A percentile compares a stretch with the other conserved stretches of the same genome.
Conservation (phyloP, 2,888 invertebrate species). For the Machimus rusticus region DNA sequence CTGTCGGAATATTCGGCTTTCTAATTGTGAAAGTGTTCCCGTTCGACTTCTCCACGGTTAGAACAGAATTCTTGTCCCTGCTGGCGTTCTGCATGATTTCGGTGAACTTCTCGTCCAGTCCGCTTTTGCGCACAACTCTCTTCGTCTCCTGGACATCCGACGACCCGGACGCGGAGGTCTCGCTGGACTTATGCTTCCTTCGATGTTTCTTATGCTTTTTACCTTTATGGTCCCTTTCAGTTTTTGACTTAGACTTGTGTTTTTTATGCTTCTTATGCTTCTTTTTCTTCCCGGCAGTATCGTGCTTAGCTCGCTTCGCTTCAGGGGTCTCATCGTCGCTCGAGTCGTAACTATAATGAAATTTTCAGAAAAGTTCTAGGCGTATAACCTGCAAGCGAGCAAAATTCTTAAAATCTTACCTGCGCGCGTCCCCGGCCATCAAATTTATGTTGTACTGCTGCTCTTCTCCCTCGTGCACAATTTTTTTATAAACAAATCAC, state of each 20-base stretch:
- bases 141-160: constrained; percentile 18
- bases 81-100: constrained; percentile 59
- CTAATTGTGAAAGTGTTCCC: constrained; percentile 55
- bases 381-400: neutral
- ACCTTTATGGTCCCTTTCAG: constrained; percentile 64
- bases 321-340: constrained; percentile 52
- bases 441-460: neutral
- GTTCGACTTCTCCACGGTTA: constrained; percentile 53
- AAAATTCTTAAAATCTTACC: constrained; percentile 33
- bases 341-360: constrained; percentile 54
- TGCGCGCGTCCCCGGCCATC: constrained; percentile 49
- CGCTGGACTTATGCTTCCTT: constrained; percentile 62
- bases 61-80: constrained; percentile 53
- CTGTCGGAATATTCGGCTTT: constrained; percentile 60
- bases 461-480: neutral
- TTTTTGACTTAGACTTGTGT: constrained; percentile 70
- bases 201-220: constrained; percentile 72
- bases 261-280: constrained; percentile 72
- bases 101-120: constrained; percentile 57
- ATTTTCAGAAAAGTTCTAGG: neutral
- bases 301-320: constrained; percentile 53
- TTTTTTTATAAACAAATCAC: neutral
- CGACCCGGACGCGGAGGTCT: constrained; percentile 37
- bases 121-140: constrained; percentile 3
- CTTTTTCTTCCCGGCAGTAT: constrained; percentile 64